Conservation (phyloP, 2,888 invertebrate genomes). For the Malthinus flaveolus region DNA sequence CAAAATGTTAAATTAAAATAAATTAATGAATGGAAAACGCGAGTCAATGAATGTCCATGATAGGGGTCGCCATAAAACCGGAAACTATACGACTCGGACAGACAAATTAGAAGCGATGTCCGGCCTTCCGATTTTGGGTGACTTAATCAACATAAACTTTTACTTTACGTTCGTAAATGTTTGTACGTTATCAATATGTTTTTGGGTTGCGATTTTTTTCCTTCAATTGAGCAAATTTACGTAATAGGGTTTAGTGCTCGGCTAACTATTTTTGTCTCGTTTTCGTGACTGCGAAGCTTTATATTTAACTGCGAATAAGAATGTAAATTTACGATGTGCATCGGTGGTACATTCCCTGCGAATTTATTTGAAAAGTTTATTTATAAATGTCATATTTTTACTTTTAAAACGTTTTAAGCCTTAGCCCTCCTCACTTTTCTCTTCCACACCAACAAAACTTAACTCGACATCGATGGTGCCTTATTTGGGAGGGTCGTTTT, state of each 20-base stretch:
- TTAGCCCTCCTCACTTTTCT: not conserved
- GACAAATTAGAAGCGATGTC: slow-evolving; percentile 37
- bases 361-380: slow-evolving; percentile 15
- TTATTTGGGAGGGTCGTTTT: too few relatives aligned
- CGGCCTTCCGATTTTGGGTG: slow-evolving; percentile 22
- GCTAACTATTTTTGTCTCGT: slow-evolving; percentile 15
- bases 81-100: slow-evolving; percentile 35
- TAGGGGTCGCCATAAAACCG: slow-evolving; percentile 35
- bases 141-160: not conserved
- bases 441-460: too few relatives aligned
- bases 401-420: not conserved
- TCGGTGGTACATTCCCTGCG: slow-evolving; percentile 16
- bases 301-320: slow-evolving; percentile 17
- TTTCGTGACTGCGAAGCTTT: slow-evolving; percentile 15
- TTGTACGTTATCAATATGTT: not conserved
- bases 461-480: too few relatives aligned
- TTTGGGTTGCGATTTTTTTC: not conserved
- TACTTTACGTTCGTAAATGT: not conserved
- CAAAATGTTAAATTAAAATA: slow-evolving; percentile 24
- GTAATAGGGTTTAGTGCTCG: slow-evolving; percentile 10
- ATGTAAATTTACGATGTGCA: slow-evolving; percentile 17
- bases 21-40: slow-evolving; percentile 17
- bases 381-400: slow-evolving; percentile 9
- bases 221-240: slow-evolving; percentile 5
- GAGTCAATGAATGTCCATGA: slow-evolving; percentile 40